Base-by-base conservation (phyloP, 2,113 vertebrate species). In the Otolemur garnettii region DNA sequence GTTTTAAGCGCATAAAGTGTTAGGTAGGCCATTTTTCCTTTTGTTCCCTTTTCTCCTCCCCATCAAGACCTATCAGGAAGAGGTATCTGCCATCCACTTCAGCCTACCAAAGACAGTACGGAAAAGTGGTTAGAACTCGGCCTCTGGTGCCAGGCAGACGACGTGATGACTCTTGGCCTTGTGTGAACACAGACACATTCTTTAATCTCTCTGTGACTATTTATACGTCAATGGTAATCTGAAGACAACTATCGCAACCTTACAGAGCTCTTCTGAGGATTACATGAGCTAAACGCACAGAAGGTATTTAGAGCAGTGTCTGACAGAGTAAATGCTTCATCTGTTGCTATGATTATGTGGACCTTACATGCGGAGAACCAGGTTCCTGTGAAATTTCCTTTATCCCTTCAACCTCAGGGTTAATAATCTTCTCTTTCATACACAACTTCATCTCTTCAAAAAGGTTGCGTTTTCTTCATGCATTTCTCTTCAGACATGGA, bases 371-470 rank as follows among this genome's bases (percentile, higher is more conserved):
- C 17, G 21, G 30, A 88, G 62, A 93, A 45, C 7, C 17, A 66
- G 4, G 38, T 75, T 69, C 87, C 60, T 55, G 1, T 78, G 7
- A 13, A 38, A 45, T 69, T 93, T 87, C 30, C 66, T 30, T 80
- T 93, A n/a, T 83, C 78, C 93, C 45, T 4, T 89, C 78, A 50
- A 50, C 24, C 13, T 80, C 35, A 19, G 26, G 28, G 35, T 59
- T 91, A 89, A 86, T 91, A 60, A 85, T 72, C 66, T 91, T 30
- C 57, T 90, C n/a, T 79, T 94, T 87, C 62, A 85, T 45, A 62
- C 21, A 85, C 14, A 87, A 60, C 18, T 59, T 93, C 22, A 75
- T 66, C 59, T 93, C 93, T 88, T 87, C 14, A 50, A 87, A 50
- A 96, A 92, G 80, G 93, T 4, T 87, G 55, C 14, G 30, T 77